These are phyloP conservation scores for Colletes gigas DNA, from an alignment of 1,140 invertebrate genomes.

Conservation along the genomic window DNA sequence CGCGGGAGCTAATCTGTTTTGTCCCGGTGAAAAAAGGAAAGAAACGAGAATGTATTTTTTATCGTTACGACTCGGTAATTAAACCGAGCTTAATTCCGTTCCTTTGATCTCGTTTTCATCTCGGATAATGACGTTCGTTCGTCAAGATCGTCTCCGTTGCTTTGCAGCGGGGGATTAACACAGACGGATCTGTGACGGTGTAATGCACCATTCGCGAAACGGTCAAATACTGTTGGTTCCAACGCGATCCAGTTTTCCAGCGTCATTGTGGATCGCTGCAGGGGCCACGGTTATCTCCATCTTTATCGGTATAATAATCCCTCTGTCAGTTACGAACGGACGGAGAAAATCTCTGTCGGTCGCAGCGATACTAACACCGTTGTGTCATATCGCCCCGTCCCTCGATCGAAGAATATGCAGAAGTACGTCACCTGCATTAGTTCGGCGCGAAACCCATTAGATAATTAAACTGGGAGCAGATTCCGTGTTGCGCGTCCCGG, in stretches of 20 bases:
- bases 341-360: background rate
- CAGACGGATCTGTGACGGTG: background rate
- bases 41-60: background rate
- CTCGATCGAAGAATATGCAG: background rate
- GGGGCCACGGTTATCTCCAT: background rate
- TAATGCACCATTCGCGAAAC: background rate
- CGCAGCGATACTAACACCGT: background rate
- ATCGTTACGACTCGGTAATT: background rate
- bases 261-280: background rate
- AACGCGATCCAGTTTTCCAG: background rate
- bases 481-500: background rate
- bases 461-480: slow-evolving; percentile 4
- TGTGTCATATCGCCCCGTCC: too few species aligned
- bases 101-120: background rate
- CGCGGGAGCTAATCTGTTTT: too few species aligned
- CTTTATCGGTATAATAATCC: slow-evolving; percentile 3
- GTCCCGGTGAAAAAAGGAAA: too few species aligned
- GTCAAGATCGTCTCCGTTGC: background rate
- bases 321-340: background rate
- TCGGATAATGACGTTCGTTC: too few species aligned
- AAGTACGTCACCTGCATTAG: slow-evolving; percentile 8
- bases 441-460: background rate
- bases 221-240: background rate
- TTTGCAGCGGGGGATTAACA: background rate
- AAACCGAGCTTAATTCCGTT: background rate